Evolutionary conservation across 2,888 invertebrate species (phyloP).

Genomic region (Apamea anceps): DNA sequence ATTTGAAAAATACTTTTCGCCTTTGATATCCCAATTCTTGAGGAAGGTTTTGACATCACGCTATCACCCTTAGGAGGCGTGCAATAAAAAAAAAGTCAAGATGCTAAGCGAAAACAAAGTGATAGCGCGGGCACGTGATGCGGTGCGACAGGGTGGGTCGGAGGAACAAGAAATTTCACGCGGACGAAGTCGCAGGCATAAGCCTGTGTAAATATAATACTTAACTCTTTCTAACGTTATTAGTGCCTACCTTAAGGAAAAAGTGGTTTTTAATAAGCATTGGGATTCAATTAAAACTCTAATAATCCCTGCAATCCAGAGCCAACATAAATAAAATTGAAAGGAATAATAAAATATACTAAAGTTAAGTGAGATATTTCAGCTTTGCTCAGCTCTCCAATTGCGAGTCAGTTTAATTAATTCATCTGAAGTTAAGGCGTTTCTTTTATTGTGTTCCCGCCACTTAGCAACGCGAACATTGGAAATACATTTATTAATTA

Average conservation of each 20-base stretch:
- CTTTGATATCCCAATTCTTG: too few relatives aligned
- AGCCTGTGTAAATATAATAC: neutral
- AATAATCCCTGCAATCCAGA: constrained; percentile 3
- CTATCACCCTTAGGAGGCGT: too few relatives aligned
- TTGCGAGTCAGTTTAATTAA: constrained; percentile 74
- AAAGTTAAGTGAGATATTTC: constrained; percentile 52
- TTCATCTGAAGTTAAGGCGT: constrained; percentile 71
- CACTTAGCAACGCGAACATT: constrained; percentile 70
- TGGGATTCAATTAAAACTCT: neutral
- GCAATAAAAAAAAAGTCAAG: too few relatives aligned
- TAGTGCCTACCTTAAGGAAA: neutral
- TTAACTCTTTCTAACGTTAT: too few relatives aligned
- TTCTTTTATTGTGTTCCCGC: constrained; percentile 73
- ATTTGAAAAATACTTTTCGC: too few relatives aligned
- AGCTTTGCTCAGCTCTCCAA: constrained; percentile 75
- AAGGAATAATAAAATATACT: constrained; percentile 35
- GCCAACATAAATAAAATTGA: constrained; percentile 19
- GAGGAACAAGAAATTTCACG: neutral
- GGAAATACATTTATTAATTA: constrained; percentile 79
- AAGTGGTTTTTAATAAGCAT: neutral
- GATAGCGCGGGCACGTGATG: too few relatives aligned
- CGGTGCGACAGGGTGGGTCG: too few relatives aligned
- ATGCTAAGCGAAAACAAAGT: too few relatives aligned
- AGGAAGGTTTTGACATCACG: too few relatives aligned
- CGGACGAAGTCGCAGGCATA: neutral